These are phyloP conservation scores for Trinorchestia longiramus DNA, from an alignment of 1,140 invertebrate species.

Conservation along the genomic window DNA sequence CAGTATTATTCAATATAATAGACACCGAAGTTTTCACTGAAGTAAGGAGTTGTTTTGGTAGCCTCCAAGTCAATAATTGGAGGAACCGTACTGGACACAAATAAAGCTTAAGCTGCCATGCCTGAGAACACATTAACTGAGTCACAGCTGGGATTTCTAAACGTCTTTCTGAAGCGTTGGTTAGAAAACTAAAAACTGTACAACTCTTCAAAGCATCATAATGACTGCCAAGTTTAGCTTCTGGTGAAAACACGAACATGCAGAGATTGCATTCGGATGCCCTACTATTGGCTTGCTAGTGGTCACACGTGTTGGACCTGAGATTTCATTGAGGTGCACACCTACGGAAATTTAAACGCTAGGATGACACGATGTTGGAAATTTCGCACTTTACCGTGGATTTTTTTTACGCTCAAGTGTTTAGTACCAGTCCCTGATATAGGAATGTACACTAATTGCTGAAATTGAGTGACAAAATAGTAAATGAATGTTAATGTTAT, in stretches of 20 bases:
- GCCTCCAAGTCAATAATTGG: neutral
- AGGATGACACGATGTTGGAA: neutral
- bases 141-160: neutral
- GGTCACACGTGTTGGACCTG: neutral
- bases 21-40: neutral
- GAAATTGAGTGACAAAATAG: neutral
- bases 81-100: neutral
- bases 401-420: neutral
- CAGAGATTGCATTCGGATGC: neutral
- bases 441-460: neutral
- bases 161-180: neutral
- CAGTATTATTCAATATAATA: neutral
- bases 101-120: neutral
- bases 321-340: neutral
- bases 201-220: neutral
- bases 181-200: neutral
- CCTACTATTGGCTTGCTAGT: neutral
- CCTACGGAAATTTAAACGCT: neutral
- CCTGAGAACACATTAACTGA: neutral
- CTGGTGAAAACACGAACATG: neutral
- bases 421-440: neutral
- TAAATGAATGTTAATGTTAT: neutral
- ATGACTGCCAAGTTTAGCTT: neutral
- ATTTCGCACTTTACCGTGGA: neutral
- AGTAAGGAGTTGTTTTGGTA: neutral